phyloP scores from a whole-genome alignment of 1,140 invertebrate species.

The Patella vulgata region DNA sequence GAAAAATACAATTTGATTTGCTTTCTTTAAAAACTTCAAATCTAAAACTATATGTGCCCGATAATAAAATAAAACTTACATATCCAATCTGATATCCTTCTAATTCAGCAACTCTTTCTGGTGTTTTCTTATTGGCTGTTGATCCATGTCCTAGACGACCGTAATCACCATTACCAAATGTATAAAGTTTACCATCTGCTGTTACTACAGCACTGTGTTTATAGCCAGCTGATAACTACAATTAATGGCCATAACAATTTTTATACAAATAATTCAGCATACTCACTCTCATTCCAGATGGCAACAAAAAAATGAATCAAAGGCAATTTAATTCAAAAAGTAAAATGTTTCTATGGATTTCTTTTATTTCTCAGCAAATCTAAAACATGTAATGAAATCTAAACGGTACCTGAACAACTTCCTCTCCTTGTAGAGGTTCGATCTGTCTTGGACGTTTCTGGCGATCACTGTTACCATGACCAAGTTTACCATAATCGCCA shows the following conservation, averaged over 20 bases:
- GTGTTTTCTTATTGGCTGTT: conserved; percentile 74
- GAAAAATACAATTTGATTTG: too few relatives aligned
- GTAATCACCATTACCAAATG: conserved; percentile 77
- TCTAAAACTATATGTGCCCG: too few relatives aligned
- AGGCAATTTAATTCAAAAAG: too few relatives aligned
- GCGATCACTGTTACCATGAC: conserved; percentile 76
- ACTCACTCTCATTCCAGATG: too few relatives aligned
- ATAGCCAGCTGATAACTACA: conserved; percentile 74
- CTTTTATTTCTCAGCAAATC: too few relatives aligned
- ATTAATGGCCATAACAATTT: too few relatives aligned
- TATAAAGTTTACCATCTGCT: conserved; percentile 74
- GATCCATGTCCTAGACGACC: conserved; percentile 74
- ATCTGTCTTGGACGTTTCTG: conserved; percentile 75
- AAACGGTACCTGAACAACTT: conserved; percentile 71
- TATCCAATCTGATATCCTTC: conserved; percentile 68
- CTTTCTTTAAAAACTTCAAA: too few relatives aligned
- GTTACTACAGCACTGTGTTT: conserved; percentile 78
- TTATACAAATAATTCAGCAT: too few relatives aligned
- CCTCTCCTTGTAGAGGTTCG: conserved; percentile 74
- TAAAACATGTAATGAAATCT: too few relatives aligned
- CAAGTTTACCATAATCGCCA: conserved; percentile 75
- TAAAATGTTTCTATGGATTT: too few relatives aligned
- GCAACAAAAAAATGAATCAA: too few relatives aligned
- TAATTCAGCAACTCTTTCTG: conserved; percentile 69
- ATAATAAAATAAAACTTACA: conserved; percentile 54